Evolutionary conservation across 1,140 invertebrate species (phyloP).

Genomic region (Globodera rostochiensis): DNA sequence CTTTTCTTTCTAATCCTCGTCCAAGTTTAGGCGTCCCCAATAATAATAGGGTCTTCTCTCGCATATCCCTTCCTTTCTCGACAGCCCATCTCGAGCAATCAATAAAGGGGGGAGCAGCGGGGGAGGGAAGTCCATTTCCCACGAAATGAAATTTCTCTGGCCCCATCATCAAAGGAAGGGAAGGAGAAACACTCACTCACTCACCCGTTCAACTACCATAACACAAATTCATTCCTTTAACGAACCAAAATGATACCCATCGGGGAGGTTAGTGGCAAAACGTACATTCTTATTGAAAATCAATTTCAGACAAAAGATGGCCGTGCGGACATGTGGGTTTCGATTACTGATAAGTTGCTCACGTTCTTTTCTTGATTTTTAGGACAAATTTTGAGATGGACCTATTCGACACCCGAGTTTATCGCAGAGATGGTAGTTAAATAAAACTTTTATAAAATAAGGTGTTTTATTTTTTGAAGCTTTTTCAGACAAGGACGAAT

Average conservation of each 20-base stretch:
- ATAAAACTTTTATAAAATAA: neutral
- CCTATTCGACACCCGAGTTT: constrained; percentile 29
- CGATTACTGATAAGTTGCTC: neutral
- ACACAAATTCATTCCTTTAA: neutral
- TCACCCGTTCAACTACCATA: too few relatives aligned
- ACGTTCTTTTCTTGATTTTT: neutral
- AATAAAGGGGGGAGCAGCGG: too few relatives aligned
- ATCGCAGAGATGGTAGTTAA: constrained; percentile 15
- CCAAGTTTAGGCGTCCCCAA: too few relatives aligned
- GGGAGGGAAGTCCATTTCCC: too few relatives aligned
- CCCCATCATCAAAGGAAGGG: too few relatives aligned
- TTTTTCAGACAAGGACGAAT: constrained; percentile 53
- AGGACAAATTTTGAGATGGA: constrained; percentile 27
- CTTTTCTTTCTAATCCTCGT: too few relatives aligned
- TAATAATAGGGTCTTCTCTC: too few relatives aligned
- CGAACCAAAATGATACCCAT: constrained; percentile 11
- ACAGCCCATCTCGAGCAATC: too few relatives aligned
- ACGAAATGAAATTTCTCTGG: too few relatives aligned
- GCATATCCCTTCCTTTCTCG: too few relatives aligned
- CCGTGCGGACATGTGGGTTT: constrained; percentile 59
- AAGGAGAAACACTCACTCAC: too few relatives aligned
- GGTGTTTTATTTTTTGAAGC: neutral
- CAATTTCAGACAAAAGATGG: constrained; percentile 59
- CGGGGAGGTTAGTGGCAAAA: constrained; percentile 4
- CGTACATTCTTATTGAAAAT: neutral